Evolutionary conservation across 2,113 vertebrate genomes (phyloP), one percentile per base, ranked within the genome.

Genomic region (Hippocampus zosterae): DNA sequence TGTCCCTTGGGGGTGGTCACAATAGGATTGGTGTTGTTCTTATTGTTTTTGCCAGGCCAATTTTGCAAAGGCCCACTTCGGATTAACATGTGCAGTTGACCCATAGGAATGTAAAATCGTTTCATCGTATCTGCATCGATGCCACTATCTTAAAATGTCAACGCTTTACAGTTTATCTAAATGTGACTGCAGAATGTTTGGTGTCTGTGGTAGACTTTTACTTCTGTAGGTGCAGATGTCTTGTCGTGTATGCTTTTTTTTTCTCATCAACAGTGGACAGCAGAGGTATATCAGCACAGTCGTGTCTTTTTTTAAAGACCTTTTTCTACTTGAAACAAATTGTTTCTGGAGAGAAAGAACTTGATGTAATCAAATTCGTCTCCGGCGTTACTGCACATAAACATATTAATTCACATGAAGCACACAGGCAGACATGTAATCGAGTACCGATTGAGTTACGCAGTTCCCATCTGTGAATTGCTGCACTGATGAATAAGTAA

Each of bases 401-500:
- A 69, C 75, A 79, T 69, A 72, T 71, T 77, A 68, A 70, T 60
- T 44, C 70, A 65, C 72, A 65, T 62, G 42, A 57, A 56, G n/a
- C 50, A 64, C 50, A 63, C 46, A 74, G 48, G 74, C 72, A 56
- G 73, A 69, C 8, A 60, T 68, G 79, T 76, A 83, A 79, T 72
- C 78, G 84, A 83, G 78, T 79, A 69, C 70, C 60, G 73, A 74
- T 78, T 70, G 76, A 84, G 75, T 65, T 78, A 70, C 79, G 73
- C 61, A 1, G 63, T 81, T 85, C 77, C 44, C 65, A 77, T 85
- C 78, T 74, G 52, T 70, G 74, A 84, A 72, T 80, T 65, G 75
- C 85, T 62, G 74, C 81, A 65, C 65, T 75, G 80, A 88, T 89
- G 87, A 89, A 87, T 89, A 89, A 88, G 76, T 88, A 80, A 88